phyloP scores from a whole-genome alignment of 37 sponge, comb jelly and placozoan genomes.

The Ephydatia muelleri region DNA sequence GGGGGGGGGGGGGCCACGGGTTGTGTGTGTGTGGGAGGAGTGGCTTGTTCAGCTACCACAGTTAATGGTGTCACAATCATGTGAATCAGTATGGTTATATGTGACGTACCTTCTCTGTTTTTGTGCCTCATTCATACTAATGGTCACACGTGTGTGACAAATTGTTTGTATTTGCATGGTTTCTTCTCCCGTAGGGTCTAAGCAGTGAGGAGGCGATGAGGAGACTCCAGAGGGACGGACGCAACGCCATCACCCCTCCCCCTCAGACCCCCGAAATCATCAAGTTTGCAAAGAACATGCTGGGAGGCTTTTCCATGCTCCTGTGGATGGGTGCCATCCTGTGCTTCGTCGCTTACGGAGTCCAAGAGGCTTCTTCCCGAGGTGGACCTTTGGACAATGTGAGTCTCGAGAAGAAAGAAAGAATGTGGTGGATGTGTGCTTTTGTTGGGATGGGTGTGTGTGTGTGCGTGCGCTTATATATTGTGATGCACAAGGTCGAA shows the following conservation, averaged over 20 bases:
- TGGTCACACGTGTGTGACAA: too few species aligned
- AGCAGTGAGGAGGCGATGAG: constrained; percentile 50
- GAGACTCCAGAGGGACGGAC: constrained; percentile 70
- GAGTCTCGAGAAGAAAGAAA: constrained; percentile 59
- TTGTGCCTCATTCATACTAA: too few species aligned
- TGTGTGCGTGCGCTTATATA: too few species aligned
- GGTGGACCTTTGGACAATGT: constrained; percentile 58
- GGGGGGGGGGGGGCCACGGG: too few species aligned
- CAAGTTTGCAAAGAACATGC: constrained; percentile 86
- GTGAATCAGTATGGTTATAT: too few species aligned
- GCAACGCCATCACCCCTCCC: constrained; percentile 93
- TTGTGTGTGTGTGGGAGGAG: neutral
- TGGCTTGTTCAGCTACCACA: too few species aligned
- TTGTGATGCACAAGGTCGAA: too few species aligned
- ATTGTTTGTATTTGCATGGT: neutral
- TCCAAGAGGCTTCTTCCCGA: constrained; percentile 19
- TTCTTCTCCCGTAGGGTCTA: constrained; percentile 56
- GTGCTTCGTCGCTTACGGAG: constrained; percentile 85
- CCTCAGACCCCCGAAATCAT: constrained; percentile 87
- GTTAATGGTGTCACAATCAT: too few species aligned
- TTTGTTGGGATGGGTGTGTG: neutral
- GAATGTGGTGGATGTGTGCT: neutral
- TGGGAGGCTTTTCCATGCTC: constrained; percentile 94
- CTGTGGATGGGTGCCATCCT: constrained; percentile 88
- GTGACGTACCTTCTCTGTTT: too few species aligned